Percentiles rank a stretch among this genome's conserved stretches.
These are phyloP conservation scores for Aphidius ervi DNA, from an alignment of 1,140 invertebrate genomes.

Conservation along the genomic window DNA sequence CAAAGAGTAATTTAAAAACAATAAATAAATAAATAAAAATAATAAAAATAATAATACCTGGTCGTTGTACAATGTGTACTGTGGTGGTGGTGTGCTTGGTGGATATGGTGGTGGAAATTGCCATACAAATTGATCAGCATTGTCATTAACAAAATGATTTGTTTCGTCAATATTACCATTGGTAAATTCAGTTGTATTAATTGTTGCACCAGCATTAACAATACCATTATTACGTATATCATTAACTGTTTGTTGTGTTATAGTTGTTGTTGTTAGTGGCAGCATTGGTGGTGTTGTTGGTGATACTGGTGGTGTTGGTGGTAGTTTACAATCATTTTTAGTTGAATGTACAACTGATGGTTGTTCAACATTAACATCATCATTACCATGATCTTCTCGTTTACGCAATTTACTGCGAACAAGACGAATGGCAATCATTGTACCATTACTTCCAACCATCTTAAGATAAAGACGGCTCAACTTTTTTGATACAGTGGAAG, in stretches of 20 bases:
- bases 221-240: constrained; percentile 25
- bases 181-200: constrained; percentile 15
- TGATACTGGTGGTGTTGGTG: constrained; percentile 28
- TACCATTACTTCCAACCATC: constrained; percentile 77
- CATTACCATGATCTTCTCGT: constrained; percentile 69
- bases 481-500: constrained; percentile 34
- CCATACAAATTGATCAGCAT: constrained; percentile 67
- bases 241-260: constrained; percentile 39
- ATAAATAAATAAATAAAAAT: neutral
- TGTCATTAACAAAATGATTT: constrained; percentile 26
- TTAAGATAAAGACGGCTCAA: constrained; percentile 44
- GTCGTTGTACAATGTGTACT: constrained; percentile 72
- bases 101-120: constrained; percentile 68
- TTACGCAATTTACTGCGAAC: constrained; percentile 82
- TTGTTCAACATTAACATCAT: constrained; percentile 63
- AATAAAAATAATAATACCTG: constrained; percentile 56
- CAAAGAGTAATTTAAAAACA: neutral
- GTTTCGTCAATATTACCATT: constrained; percentile 22
- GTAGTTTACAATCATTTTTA: constrained; percentile 21
- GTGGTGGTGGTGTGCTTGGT: constrained; percentile 58
- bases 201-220: constrained; percentile 22
- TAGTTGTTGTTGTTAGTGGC: constrained; percentile 25
- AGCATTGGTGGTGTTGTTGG: constrained; percentile 26
- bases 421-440: constrained; percentile 79
- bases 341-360: constrained; percentile 59